phyloP scores from a whole-genome alignment of 2,797 vertebrate genomes.

The Lateolabrax maculatus region DNA sequence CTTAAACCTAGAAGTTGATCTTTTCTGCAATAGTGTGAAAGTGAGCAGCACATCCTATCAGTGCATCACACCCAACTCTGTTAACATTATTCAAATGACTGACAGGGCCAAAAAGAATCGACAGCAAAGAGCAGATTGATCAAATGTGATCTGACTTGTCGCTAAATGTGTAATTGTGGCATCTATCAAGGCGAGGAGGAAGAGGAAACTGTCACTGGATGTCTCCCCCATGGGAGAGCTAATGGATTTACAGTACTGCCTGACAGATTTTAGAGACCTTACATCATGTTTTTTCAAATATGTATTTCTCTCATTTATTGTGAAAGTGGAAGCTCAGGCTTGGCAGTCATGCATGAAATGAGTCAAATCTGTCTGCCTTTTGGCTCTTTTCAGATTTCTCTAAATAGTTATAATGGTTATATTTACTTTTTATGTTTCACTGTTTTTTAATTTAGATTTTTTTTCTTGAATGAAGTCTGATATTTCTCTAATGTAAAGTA shows the following conservation, averaged over 20 bases:
- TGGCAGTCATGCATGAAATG: constrained; percentile 73
- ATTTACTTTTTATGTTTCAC: constrained; percentile 41
- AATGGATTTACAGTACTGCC: constrained; percentile 75
- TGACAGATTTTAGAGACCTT: constrained; percentile 68
- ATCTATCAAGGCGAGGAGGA: constrained; percentile 64
- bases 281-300: constrained; percentile 77
- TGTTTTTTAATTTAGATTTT: constrained; percentile 26
- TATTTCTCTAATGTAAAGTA: constrained; percentile 1
- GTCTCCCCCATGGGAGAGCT: constrained; percentile 56
- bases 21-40: constrained; percentile 29
- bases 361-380: constrained; percentile 72
- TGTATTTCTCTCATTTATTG: constrained; percentile 76
- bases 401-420: constrained; percentile 55
- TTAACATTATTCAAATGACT: constrained; percentile 65
- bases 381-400: constrained; percentile 57
- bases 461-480: constrained; percentile 17
- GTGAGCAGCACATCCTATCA: constrained; percentile 44
- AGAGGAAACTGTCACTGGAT: constrained; percentile 56
- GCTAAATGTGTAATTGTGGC: constrained; percentile 69
- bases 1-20: constrained; percentile 22
- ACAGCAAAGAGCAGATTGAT: constrained; percentile 69
- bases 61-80: constrained; percentile 34
- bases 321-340: constrained; percentile 60
- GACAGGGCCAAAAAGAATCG: constrained; percentile 63
- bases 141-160: constrained; percentile 71